These are phyloP conservation scores for Cervus canadensis DNA, from an alignment of 2,113 vertebrate genomes.

Conservation along the genomic window DNA sequence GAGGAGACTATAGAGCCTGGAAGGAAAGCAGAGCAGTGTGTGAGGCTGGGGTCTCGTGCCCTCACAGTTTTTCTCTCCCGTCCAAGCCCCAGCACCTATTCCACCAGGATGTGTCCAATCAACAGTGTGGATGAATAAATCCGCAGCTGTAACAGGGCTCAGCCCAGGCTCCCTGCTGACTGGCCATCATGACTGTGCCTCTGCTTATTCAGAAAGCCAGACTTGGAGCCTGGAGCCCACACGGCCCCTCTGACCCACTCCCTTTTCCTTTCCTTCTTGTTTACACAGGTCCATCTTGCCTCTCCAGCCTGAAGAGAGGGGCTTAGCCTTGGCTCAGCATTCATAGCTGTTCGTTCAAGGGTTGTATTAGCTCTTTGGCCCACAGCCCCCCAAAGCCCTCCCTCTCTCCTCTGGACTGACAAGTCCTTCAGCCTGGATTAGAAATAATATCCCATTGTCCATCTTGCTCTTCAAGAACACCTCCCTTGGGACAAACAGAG, in stretches of 20 bases:
- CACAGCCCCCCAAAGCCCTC: neutral
- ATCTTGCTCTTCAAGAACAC: neutral
- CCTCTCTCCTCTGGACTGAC: neutral
- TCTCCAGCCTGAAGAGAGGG: neutral
- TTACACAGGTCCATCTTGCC: neutral
- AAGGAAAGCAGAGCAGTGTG: neutral
- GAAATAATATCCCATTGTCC: neutral
- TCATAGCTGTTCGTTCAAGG: neutral
- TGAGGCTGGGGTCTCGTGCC: neutral
- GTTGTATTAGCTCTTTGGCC: neutral
- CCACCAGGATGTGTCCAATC: rapidly evolving
- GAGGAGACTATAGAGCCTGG: conserved; percentile 30
- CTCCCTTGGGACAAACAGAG: neutral
- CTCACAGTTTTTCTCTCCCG: neutral
- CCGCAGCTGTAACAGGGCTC: neutral
- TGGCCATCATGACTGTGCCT: neutral
- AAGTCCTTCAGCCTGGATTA: neutral
- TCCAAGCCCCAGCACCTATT: neutral
- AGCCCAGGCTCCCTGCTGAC: neutral
- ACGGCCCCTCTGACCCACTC: neutral
- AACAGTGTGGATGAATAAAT: neutral
- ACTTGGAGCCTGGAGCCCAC: neutral
- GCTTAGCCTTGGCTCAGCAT: neutral
- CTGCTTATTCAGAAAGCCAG: neutral
- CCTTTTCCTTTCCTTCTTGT: neutral